Percentiles rank a stretch among this genome's conserved stretches.
These are phyloP conservation scores for Bradypodion ventrale DNA, from an alignment of 2,797 vertebrate genomes.

Conservation along the genomic window DNA sequence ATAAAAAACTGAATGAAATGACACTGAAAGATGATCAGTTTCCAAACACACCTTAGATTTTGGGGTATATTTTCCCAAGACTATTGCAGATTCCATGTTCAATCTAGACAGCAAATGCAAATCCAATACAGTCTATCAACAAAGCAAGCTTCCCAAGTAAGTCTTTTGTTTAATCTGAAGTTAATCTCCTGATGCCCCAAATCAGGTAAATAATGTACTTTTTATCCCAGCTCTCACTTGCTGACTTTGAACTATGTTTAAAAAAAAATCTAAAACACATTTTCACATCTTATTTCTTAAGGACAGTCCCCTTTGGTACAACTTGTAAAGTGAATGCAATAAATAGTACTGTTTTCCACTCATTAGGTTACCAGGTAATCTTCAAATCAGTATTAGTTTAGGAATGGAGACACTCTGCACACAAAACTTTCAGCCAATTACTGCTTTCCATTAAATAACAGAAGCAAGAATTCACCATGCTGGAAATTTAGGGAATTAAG, in stretches of 20 bases:
- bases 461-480: neutral
- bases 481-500: neutral
- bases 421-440: neutral
- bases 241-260: neutral
- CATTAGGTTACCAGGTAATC: neutral
- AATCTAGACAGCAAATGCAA: no score
- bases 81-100: neutral
- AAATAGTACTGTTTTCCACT: neutral
- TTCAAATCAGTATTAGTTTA: neutral
- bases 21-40: neutral
- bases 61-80: neutral
- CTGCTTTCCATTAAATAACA: neutral
- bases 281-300: neutral
- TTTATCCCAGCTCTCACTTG: neutral
- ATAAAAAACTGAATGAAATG: neutral
- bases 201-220: neutral
- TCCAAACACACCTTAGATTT: neutral
- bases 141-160: no score
- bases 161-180: no score
- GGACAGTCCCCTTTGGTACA: neutral
- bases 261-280: neutral
- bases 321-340: neutral
- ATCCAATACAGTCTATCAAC: no score
- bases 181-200: neutral
- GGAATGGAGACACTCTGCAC: neutral